Conservation (phyloP, 2,888 invertebrate species). For the Macrosiphum euphorbiae region DNA sequence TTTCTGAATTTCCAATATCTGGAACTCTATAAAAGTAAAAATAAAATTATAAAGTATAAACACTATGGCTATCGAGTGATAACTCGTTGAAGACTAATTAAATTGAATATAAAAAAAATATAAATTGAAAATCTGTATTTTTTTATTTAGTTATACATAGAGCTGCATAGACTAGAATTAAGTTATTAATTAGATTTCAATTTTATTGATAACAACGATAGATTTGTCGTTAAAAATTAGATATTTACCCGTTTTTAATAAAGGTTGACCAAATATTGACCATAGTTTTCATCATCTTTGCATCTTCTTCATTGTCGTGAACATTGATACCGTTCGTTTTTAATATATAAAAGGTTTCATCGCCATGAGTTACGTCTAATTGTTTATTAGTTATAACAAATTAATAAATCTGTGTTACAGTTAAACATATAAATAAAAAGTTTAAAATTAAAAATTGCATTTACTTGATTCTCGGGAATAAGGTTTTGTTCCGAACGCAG, state of each 20-base stretch:
- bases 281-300: slow-evolving; percentile 73
- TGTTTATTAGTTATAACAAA: slow-evolving; percentile 58
- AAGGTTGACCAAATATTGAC: slow-evolving; percentile 74
- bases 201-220: no score
- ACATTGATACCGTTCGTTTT: slow-evolving; percentile 68
- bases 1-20: no score
- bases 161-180: no score
- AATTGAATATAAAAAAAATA: no score
- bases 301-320: slow-evolving; percentile 71
- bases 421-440: slow-evolving; percentile 71
- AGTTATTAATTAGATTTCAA: no score
- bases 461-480: slow-evolving; percentile 18
- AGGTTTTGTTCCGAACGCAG: slow-evolving; percentile 67
- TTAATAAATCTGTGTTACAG: slow-evolving; percentile 76
- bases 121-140: no score
- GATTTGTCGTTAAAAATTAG: no score
- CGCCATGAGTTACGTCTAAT: slow-evolving; percentile 68
- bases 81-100: no score
- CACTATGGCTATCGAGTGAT: no score
- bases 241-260: slow-evolving; percentile 76
- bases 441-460: background rate
- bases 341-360: slow-evolving; percentile 67
- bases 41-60: no score
- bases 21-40: no score
- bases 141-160: no score